Evolutionary conservation across 2,888 invertebrate genomes (phyloP).

Genomic region (Prenolepis imparis): DNA sequence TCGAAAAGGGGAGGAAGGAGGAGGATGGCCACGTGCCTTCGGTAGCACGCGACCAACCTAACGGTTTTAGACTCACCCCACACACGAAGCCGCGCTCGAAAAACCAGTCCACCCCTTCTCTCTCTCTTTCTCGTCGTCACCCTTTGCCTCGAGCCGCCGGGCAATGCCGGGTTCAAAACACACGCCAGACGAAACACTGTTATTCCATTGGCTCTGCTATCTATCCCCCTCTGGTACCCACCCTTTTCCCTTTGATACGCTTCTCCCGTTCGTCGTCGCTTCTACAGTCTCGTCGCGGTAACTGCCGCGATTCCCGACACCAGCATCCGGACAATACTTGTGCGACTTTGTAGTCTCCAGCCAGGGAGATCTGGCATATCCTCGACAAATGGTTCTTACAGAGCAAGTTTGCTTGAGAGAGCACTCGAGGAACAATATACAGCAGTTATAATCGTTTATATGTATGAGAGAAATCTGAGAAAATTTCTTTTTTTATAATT

Average conservation of each 20-base stretch:
- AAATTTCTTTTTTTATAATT: not conserved
- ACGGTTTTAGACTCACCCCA: conserved; percentile 85
- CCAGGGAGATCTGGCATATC: not conserved
- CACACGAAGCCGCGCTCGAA: conserved; percentile 77
- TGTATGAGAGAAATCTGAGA: not conserved
- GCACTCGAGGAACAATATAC: not conserved
- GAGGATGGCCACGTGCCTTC: conserved; percentile 82
- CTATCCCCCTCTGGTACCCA: conserved; percentile 72
- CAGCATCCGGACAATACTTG: conserved; percentile 68
- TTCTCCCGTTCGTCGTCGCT: conserved; percentile 54
- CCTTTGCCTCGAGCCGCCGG: conserved; percentile 76
- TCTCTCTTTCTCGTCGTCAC: conserved; percentile 71
- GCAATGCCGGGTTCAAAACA: conserved; percentile 78
- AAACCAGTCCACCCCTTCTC: conserved; percentile 84
- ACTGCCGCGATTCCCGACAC: conserved; percentile 55
- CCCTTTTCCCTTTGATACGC: conserved; percentile 69
- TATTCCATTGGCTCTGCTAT: conserved; percentile 83
- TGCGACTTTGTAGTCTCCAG: conserved; percentile 17
- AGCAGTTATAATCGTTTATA: not conserved
- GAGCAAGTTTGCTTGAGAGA: conserved; percentile 2
- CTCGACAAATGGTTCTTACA: not conserved
- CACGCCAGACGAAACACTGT: conserved; percentile 81
- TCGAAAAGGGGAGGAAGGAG: conserved; percentile 69
- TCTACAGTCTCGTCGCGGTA: conserved; percentile 67
- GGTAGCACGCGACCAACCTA: conserved; percentile 85